phyloP scores from a whole-genome alignment of 2,888 invertebrate species.

The Catocala sponsa region DNA sequence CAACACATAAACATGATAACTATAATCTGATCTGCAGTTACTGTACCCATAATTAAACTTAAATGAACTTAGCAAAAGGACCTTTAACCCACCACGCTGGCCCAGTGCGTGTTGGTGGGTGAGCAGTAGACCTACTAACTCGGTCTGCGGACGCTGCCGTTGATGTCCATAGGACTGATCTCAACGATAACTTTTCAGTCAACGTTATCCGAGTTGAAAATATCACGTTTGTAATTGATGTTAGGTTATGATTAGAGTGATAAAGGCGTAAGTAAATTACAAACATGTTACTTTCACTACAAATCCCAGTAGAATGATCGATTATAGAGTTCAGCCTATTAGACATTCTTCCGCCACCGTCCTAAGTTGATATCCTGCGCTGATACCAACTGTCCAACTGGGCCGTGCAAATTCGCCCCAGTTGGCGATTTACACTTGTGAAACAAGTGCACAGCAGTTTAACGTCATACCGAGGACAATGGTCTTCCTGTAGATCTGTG shows the following conservation, averaged over 20 bases:
- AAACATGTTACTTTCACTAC: not conserved
- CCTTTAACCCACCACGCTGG: conserved; percentile 10
- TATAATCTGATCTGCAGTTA: conserved; percentile 8
- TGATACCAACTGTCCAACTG: conserved; percentile 19
- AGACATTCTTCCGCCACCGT: conserved; percentile 16
- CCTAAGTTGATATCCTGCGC: conserved; percentile 21
- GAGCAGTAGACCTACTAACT: conserved; percentile 15
- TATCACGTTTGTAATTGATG: conserved; percentile 3
- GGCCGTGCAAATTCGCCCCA: conserved; percentile 1
- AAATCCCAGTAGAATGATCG: not conserved
- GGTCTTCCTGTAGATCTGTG: not conserved
- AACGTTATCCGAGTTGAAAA: not conserved
- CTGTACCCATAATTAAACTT: not conserved
- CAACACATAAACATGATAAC: not conserved
- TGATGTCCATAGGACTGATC: conserved; percentile 1
- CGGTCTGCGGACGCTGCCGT: conserved; percentile 15
- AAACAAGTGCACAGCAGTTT: conserved; percentile 14
- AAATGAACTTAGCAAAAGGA: no score
- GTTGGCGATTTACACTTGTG: conserved; percentile 1
- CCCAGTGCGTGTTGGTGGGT: not conserved
- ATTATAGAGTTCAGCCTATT: not conserved
- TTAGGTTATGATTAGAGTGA: not conserved
- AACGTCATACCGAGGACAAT: conserved; percentile 14
- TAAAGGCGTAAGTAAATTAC: not conserved
- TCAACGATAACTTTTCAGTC: not conserved